Percentiles rank a stretch among this genome's conserved stretches.
Evolutionary conservation across 2,888 invertebrate species (phyloP).

Genomic region (Xanthorhoe designata): DNA sequence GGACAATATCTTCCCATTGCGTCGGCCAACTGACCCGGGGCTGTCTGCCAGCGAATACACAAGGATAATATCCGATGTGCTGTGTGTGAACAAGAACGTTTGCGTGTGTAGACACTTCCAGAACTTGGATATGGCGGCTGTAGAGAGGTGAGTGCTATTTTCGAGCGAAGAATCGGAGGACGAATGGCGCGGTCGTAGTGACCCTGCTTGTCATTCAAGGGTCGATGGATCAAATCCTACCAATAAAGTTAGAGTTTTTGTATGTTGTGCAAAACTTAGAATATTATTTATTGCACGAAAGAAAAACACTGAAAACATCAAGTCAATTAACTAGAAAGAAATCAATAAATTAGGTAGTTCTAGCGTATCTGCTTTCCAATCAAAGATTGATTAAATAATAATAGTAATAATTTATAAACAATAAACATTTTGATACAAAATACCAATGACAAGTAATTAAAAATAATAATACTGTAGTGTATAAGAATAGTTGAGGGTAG

Average conservation of each 20-base stretch:
- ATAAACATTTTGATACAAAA: too few species aligned
- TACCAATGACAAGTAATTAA: too few species aligned
- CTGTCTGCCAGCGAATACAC: constrained; percentile 66
- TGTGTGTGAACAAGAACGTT: constrained; percentile 97
- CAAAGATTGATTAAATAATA: too few species aligned
- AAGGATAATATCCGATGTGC: constrained; percentile 91
- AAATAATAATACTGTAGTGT: too few species aligned
- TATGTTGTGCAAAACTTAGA: too few species aligned
- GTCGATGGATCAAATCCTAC: background rate
- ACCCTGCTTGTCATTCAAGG: background rate
- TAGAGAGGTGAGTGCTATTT: constrained; percentile 85
- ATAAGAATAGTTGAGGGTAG: too few species aligned
- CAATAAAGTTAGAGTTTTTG: background rate
- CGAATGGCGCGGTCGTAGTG: background rate
- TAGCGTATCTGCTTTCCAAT: too few species aligned
- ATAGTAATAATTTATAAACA: too few species aligned
- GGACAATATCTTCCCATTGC: constrained; percentile 58
- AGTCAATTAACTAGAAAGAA: too few species aligned
- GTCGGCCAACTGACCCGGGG: constrained; percentile 45
- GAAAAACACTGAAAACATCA: too few species aligned
- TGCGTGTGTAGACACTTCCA: constrained; percentile 97
- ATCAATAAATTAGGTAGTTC: too few species aligned
- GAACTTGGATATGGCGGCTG: constrained; percentile 91
- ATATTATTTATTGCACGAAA: too few species aligned
- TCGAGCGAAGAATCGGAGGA: background rate